Conservation (phyloP, 2,113 vertebrate genomes). For the Ictalurus furcatus region DNA sequence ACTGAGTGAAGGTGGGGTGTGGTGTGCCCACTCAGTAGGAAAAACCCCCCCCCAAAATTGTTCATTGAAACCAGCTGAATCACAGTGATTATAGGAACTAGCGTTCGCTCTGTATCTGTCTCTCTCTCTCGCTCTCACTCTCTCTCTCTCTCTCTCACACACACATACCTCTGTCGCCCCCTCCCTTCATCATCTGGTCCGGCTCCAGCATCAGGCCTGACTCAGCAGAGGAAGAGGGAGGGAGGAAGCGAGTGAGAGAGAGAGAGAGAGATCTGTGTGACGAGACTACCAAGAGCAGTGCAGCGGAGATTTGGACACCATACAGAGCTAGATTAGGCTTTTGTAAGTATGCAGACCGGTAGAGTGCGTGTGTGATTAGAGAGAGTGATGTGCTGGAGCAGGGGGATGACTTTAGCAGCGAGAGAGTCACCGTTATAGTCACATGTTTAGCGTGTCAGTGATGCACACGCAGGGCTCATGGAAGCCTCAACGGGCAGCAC, state of each 20-base stretch:
- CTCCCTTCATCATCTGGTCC: slow-evolving; percentile 23
- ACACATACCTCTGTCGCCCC: slow-evolving; percentile 2
- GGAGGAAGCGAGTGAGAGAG: background rate
- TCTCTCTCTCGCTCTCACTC: slow-evolving; percentile 27
- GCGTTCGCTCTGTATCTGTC: slow-evolving; percentile 5
- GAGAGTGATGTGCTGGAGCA: slow-evolving; percentile 57
- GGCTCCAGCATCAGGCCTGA: slow-evolving; percentile 47
- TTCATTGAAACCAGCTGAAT: slow-evolving; percentile 48
- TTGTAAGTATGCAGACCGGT: slow-evolving; percentile 12
- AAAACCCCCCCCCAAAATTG: slow-evolving; percentile 24
- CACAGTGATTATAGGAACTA: slow-evolving; percentile 37
- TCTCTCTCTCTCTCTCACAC: background rate
- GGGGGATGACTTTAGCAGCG: slow-evolving; percentile 69
- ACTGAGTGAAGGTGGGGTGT: slow-evolving; percentile 13
- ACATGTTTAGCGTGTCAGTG: slow-evolving; percentile 96
- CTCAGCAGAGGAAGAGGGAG: slow-evolving; percentile 45
- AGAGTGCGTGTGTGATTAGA: background rate
- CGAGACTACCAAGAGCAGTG: slow-evolving; percentile 19
- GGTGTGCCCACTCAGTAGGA: background rate
- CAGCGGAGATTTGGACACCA: slow-evolving; percentile 25
- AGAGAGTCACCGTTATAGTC: slow-evolving; percentile 92
- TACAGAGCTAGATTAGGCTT: slow-evolving; percentile 16
- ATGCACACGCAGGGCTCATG: slow-evolving; percentile 88
- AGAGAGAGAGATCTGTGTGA: slow-evolving; percentile 30
- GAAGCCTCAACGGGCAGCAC: slow-evolving; percentile 72